Percentiles rank a stretch among this genome's conserved stretches.
phyloP scores from a whole-genome alignment of 2,888 invertebrate genomes.

The Copidosoma aretas region DNA sequence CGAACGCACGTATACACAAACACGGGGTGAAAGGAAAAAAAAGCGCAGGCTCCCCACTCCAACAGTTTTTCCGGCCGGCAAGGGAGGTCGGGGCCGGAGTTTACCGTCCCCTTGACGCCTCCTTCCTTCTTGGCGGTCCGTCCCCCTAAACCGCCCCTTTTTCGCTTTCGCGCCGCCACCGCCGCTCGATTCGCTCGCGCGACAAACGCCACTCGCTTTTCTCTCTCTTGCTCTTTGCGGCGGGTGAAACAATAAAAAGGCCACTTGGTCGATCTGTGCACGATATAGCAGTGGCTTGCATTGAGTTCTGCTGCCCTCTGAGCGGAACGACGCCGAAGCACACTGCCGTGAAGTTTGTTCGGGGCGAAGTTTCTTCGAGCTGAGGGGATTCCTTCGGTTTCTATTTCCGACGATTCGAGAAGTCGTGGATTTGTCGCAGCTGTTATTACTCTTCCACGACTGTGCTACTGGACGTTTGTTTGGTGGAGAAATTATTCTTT shows the following conservation, averaged over 20 bases:
- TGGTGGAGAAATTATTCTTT: no score
- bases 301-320: constrained; percentile 40
- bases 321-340: constrained; percentile 22
- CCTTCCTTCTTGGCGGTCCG: constrained; percentile 45
- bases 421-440: no score
- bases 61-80: neutral
- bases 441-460: no score
- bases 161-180: constrained; percentile 8
- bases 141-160: constrained; percentile 48
- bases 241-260: constrained; percentile 57
- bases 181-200: constrained; percentile 54
- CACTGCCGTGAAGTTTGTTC: neutral
- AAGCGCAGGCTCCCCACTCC: neutral
- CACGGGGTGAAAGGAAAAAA: constrained; percentile 2
- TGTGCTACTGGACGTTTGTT: no score
- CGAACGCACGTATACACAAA: neutral
- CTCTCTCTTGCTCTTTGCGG: neutral
- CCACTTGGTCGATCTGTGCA: constrained; percentile 32
- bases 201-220: constrained; percentile 35
- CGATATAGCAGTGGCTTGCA: constrained; percentile 21
- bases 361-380: constrained; percentile 11
- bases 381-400: constrained; percentile 1
- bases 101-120: constrained; percentile 38
- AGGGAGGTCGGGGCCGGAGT: constrained; percentile 20
- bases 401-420: neutral